These are phyloP conservation scores for Caenorhabditis parvicauda DNA, from an alignment of 2,888 invertebrate genomes.

Conservation along the genomic window DNA sequence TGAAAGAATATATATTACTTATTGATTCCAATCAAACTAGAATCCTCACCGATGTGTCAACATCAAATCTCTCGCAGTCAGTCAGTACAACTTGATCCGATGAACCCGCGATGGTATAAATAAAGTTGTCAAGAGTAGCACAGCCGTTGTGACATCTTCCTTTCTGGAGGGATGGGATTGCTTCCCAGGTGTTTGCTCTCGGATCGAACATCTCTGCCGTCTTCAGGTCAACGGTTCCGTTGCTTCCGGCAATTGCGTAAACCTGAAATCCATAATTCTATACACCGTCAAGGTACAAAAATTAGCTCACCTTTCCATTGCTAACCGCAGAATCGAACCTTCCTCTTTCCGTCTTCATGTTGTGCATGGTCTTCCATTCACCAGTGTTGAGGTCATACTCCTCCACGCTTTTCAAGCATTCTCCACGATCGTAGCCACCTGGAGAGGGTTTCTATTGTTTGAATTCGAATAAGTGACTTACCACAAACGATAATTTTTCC, in stretches of 20 bases:
- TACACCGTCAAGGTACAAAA: neutral
- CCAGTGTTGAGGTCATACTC: slow-evolving; percentile 74
- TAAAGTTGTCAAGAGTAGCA: slow-evolving; percentile 70
- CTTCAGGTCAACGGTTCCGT: slow-evolving; percentile 79
- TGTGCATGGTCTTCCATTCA: slow-evolving; percentile 73
- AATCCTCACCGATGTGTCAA: slow-evolving; percentile 56
- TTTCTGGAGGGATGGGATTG: slow-evolving; percentile 34
- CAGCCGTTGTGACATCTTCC: slow-evolving; percentile 66
- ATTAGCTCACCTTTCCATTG: slow-evolving; percentile 64
- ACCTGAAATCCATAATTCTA: slow-evolving; percentile 13
- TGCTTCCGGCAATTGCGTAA: slow-evolving; percentile 75
- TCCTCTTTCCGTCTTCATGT: slow-evolving; percentile 77
- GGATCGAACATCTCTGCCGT: slow-evolving; percentile 72
- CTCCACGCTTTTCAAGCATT: slow-evolving; percentile 73
- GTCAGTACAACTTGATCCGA: slow-evolving; percentile 72
- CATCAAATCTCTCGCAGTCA: slow-evolving; percentile 76
- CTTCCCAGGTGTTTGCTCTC: slow-evolving; percentile 69
- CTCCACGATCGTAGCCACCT: slow-evolving; percentile 81
- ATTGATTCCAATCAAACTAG: neutral
- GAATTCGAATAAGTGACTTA: slow-evolving; percentile 44
- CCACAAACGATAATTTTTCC: slow-evolving; percentile 78
- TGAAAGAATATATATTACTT: slow-evolving; percentile 65
- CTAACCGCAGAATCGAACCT: slow-evolving; percentile 77
- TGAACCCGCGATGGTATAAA: slow-evolving; percentile 81
- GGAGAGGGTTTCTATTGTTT: slow-evolving; percentile 15